These are phyloP conservation scores for Sciurus vulgaris DNA, from an alignment of 2,797 vertebrate species.

Conservation along the genomic window DNA sequence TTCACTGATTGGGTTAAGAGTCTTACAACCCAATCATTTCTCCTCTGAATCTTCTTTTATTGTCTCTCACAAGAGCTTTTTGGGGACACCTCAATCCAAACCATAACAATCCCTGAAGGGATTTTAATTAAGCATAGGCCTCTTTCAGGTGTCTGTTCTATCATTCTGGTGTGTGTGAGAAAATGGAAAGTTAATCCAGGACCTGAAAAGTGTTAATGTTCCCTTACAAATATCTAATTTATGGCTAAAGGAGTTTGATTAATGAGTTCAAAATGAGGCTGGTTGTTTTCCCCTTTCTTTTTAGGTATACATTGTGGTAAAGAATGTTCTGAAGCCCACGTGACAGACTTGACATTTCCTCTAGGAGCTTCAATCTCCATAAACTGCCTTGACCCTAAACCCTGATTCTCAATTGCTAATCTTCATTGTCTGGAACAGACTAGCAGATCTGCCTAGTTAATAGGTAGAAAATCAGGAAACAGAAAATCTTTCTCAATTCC, in stretches of 20 bases:
- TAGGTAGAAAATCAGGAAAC: constrained; percentile 23
- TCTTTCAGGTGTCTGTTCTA: not conserved
- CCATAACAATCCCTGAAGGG: not conserved
- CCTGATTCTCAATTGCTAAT: not conserved
- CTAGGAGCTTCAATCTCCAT: not conserved
- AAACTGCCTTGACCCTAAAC: not conserved
- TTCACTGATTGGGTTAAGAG: too few species aligned
- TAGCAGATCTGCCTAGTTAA: not conserved
- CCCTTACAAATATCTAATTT: constrained; percentile 37
- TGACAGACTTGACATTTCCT: not conserved
- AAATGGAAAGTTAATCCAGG: not conserved
- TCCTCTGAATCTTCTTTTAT: too few species aligned
- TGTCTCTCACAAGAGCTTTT: too few species aligned
- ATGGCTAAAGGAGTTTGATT: not conserved
- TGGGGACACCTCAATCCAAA: too few species aligned
- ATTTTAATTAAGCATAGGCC: not conserved
- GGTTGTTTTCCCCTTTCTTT: not conserved
- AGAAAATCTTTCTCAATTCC: constrained; percentile 1
- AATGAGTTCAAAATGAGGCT: not conserved
- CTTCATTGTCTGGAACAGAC: not conserved
- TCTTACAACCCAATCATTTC: too few species aligned
- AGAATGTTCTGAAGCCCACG: not conserved
- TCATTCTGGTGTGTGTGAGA: not conserved
- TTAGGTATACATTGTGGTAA: not conserved
- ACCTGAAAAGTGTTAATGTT: not conserved